These are phyloP conservation scores for Beroe ovata DNA, from an alignment of 37 sponge, comb jelly and placozoan species.

Conservation along the genomic window DNA sequence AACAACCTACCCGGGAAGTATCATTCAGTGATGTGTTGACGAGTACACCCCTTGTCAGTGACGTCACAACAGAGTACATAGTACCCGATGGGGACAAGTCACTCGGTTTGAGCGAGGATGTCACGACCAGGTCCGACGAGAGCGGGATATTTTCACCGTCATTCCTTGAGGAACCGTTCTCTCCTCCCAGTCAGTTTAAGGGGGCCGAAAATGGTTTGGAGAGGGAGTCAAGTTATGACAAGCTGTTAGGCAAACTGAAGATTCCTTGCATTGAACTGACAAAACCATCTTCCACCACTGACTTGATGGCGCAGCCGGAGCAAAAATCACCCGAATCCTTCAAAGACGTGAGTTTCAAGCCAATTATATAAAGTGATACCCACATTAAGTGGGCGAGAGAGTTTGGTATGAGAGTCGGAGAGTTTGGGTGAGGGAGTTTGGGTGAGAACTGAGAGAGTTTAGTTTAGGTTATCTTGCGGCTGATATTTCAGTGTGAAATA, in stretches of 20 bases:
- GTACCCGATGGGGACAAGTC: neutral
- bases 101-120: neutral
- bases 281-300: neutral
- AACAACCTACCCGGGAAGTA: neutral
- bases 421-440: no score
- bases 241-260: neutral
- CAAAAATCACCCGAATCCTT: neutral
- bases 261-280: slow-evolving; percentile 50
- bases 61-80: neutral
- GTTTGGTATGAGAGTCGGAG: neutral
- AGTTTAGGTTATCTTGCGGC: no score
- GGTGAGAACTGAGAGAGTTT: no score
- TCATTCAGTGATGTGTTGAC: neutral
- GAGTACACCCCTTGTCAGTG: neutral
- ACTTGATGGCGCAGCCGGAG: neutral
- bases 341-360: slow-evolving; percentile 18
- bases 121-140: slow-evolving; percentile 1
- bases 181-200: slow-evolving; percentile 9
- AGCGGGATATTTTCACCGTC: slow-evolving; percentile 55
- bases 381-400: no score
- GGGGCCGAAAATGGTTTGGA: no score
- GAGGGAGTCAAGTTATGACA: slow-evolving; percentile 1
- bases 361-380: neutral
- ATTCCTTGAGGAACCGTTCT: neutral
- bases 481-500: no score